These are phyloP conservation scores for Taenioides sp. DNA, from an alignment of 2,797 vertebrate genomes.

Conservation along the genomic window DNA sequence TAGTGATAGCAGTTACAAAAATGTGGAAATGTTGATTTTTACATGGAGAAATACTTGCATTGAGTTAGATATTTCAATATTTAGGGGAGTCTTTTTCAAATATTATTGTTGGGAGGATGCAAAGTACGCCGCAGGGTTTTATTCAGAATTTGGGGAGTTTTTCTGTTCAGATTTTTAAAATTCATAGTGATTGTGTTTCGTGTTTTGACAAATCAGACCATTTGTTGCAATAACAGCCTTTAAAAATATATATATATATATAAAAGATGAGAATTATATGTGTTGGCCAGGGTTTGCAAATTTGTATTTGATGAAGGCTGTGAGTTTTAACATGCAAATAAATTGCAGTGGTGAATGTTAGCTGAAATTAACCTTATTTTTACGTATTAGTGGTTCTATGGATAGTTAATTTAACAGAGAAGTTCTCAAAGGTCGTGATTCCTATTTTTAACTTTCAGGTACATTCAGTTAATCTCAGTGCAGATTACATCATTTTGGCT, in stretches of 20 bases:
- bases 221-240: slow-evolving; percentile 62
- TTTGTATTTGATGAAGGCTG: not conserved
- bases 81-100: not conserved
- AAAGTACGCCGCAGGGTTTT: not conserved
- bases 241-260: slow-evolving; percentile 1
- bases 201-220: slow-evolving; percentile 61
- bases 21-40: not conserved
- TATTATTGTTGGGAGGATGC: not conserved
- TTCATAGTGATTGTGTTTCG: not conserved
- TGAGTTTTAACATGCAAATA: slow-evolving; percentile 31
- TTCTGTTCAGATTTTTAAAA: slow-evolving; percentile 21
- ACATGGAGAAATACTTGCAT: not conserved
- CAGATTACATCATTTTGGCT: slow-evolving; percentile 11
- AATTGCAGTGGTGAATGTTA: slow-evolving; percentile 16
- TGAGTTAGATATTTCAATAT: not conserved
- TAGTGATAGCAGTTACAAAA: not conserved
- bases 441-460: slow-evolving; percentile 46
- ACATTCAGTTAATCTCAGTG: slow-evolving; percentile 44
- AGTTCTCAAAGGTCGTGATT: slow-evolving; percentile 28
- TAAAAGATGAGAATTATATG: not conserved
- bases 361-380: not conserved
- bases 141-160: not conserved
- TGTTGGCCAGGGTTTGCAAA: slow-evolving; percentile 21
- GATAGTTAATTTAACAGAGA: slow-evolving; percentile 2
- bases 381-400: not conserved